Conservation (phyloP, 2,113 vertebrate species). For the Callionymus lyra region DNA sequence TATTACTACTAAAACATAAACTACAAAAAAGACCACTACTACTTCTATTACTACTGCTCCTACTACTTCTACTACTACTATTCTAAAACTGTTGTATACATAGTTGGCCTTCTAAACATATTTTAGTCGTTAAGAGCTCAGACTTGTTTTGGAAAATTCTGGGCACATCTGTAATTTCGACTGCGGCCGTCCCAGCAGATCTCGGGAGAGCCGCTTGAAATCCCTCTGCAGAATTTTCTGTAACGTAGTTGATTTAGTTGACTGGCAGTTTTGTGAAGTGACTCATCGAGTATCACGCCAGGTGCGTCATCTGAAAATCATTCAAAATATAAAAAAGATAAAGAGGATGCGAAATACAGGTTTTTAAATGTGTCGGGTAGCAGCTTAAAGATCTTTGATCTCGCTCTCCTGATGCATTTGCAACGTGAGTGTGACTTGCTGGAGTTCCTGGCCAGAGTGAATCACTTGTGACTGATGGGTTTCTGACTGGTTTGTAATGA, state of each 20-base stretch:
- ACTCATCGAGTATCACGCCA: conserved; percentile 1
- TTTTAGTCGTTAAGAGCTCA: conserved; percentile 24
- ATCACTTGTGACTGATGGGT: conserved; percentile 37
- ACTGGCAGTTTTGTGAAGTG: conserved; percentile 1
- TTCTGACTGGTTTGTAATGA: conserved; percentile 2
- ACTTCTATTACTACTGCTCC: no score
- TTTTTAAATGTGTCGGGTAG: neutral
- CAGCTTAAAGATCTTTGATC: neutral
- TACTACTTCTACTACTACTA: no score
- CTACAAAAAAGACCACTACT: no score
- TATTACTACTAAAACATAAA: no score
- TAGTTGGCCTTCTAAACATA: conserved; percentile 36
- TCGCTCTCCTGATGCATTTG: conserved; percentile 9
- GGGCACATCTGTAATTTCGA: conserved; percentile 50
- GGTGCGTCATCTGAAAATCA: neutral
- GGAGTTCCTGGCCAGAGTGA: conserved; percentile 35
- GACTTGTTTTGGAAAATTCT: conserved; percentile 56
- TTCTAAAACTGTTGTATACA: conserved; percentile 35
- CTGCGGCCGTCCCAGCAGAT: conserved; percentile 34
- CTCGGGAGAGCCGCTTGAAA: conserved; percentile 11
- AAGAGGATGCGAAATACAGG: neutral
- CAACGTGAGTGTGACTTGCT: conserved; percentile 19
- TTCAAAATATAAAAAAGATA: conserved; percentile 4
- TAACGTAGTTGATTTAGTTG: neutral
- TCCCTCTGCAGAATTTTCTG: conserved; percentile 7